These are phyloP conservation scores for Bombus sibiricus DNA, from an alignment of 1,140 invertebrate genomes.

Conservation along the genomic window DNA sequence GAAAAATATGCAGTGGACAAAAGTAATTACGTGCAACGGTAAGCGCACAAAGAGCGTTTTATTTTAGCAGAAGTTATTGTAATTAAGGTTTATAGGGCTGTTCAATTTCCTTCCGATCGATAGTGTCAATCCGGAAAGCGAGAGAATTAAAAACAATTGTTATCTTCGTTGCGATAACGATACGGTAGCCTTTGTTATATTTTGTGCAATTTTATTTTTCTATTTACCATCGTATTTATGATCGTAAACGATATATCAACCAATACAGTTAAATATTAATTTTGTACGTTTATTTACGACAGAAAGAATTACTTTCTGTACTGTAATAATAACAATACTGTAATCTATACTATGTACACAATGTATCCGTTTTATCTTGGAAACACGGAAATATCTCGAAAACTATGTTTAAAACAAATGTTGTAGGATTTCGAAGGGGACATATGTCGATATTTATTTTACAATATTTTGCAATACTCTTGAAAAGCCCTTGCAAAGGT, in stretches of 20 bases:
- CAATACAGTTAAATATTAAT: neutral
- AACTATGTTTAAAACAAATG: too few species aligned
- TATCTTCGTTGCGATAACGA: conserved; percentile 22
- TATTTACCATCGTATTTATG: neutral
- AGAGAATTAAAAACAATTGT: conserved; percentile 57
- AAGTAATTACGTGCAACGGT: conserved; percentile 42
- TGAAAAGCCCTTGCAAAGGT: neutral
- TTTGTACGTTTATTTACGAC: neutral
- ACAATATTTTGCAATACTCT: neutral
- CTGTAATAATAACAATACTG: too few species aligned
- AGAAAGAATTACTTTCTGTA: too few species aligned
- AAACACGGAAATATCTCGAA: too few species aligned
- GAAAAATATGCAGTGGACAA: neutral
- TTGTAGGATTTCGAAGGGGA: too few species aligned
- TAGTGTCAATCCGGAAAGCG: conserved; percentile 40
- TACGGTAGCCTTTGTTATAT: neutral
- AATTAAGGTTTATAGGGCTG: conserved; percentile 53
- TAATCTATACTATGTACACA: too few species aligned
- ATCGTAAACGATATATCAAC: neutral
- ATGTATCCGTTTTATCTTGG: too few species aligned
- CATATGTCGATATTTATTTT: too few species aligned
- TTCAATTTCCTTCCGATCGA: conserved; percentile 56
- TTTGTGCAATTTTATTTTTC: conserved; percentile 47
- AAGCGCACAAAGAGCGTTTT: conserved; percentile 45
- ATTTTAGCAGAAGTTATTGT: conserved; percentile 49